Conservation (phyloP, 2,888 invertebrate genomes). For the Stenolophus ochropezus region DNA sequence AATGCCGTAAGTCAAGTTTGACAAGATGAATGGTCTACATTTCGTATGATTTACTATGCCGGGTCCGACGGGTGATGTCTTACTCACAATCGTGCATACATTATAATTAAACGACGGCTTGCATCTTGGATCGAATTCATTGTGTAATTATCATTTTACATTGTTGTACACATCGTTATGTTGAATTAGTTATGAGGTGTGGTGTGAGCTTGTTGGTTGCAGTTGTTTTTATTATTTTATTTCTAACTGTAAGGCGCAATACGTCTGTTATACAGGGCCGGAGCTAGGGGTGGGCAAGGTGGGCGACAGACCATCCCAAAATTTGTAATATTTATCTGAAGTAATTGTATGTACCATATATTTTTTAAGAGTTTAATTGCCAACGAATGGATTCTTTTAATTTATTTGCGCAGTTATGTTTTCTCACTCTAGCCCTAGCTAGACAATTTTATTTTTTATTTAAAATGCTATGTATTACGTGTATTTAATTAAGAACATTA, state of each 20-base stretch:
- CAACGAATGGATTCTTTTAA: too few relatives aligned
- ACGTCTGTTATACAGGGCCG: too few relatives aligned
- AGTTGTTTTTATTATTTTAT: neutral
- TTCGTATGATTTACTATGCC: conserved; percentile 48
- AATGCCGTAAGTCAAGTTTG: conserved; percentile 44
- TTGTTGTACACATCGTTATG: neutral
- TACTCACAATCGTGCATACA: conserved; percentile 41
- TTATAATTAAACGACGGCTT: conserved; percentile 43
- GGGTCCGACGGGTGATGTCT: conserved; percentile 49
- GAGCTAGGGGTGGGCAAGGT: too few relatives aligned
- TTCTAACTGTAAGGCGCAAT: neutral
- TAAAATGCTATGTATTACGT: too few relatives aligned
- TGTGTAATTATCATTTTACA: conserved; percentile 42
- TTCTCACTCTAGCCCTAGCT: too few relatives aligned
- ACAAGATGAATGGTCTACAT: conserved; percentile 52
- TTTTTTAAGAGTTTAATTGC: too few relatives aligned
- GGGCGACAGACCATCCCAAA: too few relatives aligned
- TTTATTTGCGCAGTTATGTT: too few relatives aligned
- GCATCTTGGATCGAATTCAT: conserved; percentile 9
- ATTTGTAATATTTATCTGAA: too few relatives aligned
- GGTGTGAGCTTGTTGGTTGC: neutral
- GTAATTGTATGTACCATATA: too few relatives aligned
- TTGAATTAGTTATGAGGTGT: neutral
- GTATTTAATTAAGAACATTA: too few relatives aligned
- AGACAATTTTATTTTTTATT: too few relatives aligned